A percentile compares a stretch with the other conserved stretches of the same genome.
phyloP scores from a whole-genome alignment of 2,888 invertebrate genomes.

The Dysmachus trigonus region DNA sequence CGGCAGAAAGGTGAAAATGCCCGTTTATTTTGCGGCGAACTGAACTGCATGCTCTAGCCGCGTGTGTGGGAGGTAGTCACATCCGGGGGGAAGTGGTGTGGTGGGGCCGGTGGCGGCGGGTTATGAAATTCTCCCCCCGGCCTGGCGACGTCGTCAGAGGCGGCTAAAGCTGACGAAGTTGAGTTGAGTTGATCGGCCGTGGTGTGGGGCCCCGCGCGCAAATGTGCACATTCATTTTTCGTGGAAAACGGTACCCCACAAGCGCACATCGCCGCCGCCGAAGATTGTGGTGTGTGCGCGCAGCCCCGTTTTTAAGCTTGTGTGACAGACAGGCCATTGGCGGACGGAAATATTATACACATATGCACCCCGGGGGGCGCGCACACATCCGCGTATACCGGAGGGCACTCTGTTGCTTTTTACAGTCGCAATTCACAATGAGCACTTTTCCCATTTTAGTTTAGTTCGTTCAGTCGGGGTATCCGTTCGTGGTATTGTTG shows the following conservation, averaged over 20 bases:
- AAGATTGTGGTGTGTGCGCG: neutral
- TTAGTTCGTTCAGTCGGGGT: slow-evolving; percentile 24
- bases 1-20: slow-evolving; percentile 13
- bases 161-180: too few species aligned
- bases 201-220: neutral
- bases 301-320: neutral
- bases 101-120: neutral
- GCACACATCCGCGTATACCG: neutral
- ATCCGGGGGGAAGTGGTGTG: neutral
- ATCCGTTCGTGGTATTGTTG: slow-evolving; percentile 13
- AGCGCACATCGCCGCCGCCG: neutral
- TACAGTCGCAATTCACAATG: slow-evolving; percentile 20
- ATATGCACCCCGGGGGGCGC: neutral
- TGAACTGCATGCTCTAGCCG: neutral
- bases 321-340: neutral
- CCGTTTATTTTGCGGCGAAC: neutral
- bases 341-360: neutral
- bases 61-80: neutral
- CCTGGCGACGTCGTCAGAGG: neutral
- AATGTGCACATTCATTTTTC: slow-evolving; percentile 23
- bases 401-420: neutral
- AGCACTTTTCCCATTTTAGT: slow-evolving; percentile 24
- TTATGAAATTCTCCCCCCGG: neutral
- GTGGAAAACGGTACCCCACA: neutral
- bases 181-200: neutral